Percentiles rank a stretch among this genome's conserved stretches.
These are phyloP conservation scores for Lepidocolaptes lacrymiger DNA, from an alignment of 2,797 vertebrate genomes.

Conservation along the genomic window DNA sequence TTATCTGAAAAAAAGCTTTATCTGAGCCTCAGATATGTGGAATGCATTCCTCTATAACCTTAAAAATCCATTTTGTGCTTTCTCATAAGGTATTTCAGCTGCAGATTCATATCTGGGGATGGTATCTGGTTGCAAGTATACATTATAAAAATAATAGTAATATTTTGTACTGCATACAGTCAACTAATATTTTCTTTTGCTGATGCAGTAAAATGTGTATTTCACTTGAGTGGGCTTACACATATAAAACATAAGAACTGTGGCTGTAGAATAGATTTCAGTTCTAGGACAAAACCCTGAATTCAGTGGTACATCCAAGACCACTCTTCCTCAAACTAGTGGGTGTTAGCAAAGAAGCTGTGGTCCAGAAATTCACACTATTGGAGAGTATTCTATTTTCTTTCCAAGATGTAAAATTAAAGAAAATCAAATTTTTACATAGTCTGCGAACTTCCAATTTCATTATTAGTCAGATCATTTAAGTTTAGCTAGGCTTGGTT, in stretches of 20 bases:
- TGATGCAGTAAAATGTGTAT: not conserved
- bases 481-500: not conserved
- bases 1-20: not conserved
- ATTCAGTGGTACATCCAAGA: not conserved
- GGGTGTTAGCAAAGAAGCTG: not conserved
- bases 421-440: not conserved
- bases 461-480: not conserved
- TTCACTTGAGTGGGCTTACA: not conserved
- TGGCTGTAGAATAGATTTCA: not conserved
- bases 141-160: not conserved
- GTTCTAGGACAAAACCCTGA: not conserved
- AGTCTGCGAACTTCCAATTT: not conserved
- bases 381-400: not conserved
- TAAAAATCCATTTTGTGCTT: conserved; percentile 32
- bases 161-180: not conserved
- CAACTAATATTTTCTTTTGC: not conserved
- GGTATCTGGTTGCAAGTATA: not conserved
- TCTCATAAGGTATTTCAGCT: not conserved
- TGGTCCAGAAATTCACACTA: not conserved
- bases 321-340: not conserved
- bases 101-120: not conserved
- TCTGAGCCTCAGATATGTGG: not conserved
- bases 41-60: not conserved
- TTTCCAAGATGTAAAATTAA: not conserved
- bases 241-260: not conserved